A percentile compares a stretch with the other conserved stretches of the same genome.
Evolutionary conservation across 2,888 invertebrate species (phyloP).

Genomic region (Dasypolia templi): DNA sequence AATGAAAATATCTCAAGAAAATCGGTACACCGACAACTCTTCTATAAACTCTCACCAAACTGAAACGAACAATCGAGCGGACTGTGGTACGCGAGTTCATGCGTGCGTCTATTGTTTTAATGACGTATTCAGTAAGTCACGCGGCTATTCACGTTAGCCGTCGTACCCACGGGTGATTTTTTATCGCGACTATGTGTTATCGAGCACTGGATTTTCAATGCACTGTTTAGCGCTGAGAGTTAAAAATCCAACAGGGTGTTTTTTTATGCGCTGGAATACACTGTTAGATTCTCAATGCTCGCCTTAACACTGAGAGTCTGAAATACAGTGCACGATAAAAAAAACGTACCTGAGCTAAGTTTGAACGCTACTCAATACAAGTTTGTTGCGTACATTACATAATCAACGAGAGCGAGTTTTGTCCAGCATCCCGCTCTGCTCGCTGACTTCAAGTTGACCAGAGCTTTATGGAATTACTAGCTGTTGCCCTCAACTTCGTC

Average conservation of each 20-base stretch:
- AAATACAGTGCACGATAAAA: too few relatives aligned
- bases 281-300: not conserved
- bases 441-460: not conserved
- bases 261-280: not conserved
- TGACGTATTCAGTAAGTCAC: not conserved
- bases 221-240: not conserved
- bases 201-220: not conserved
- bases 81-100: not conserved
- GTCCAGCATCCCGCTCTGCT: not conserved
- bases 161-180: not conserved
- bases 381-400: not conserved
- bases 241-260: not conserved
- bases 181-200: not conserved
- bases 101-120: not conserved
- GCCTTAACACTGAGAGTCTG: too few relatives aligned
- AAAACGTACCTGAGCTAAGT: not conserved
- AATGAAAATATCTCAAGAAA: conserved; percentile 20
- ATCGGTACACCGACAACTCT: not conserved
- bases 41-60: not conserved
- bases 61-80: not conserved
- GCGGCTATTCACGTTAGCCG: not conserved
- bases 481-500: too few relatives aligned
- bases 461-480: not conserved
- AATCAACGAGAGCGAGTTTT: not conserved
- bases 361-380: not conserved